Evolutionary conservation across 2,113 vertebrate genomes (phyloP), one percentile per base, ranked within the genome.

Genomic region (Phalacrocorax brasilianus): DNA sequence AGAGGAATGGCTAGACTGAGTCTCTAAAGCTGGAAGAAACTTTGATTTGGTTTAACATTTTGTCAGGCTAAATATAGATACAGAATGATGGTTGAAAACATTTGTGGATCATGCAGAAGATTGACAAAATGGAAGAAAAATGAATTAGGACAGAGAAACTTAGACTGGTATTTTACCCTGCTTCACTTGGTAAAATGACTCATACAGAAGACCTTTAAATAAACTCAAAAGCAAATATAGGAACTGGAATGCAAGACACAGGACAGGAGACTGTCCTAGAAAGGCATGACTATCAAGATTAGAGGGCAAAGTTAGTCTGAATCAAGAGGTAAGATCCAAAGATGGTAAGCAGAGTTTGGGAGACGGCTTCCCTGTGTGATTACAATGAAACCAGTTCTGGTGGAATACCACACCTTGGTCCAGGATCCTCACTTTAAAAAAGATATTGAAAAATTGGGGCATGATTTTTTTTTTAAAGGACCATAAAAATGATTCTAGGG

Each of bases 301-400:
- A 62, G 30, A 73, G 4, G 23, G 15, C 22, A 89, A 71, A 71
- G 16, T 49, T 66, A 70, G 14, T 17, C 23, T 59, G n/a, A 91
- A 73, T 71, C 9, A 42, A 66, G 63, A 62, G 2, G 10, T 53
- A 74, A 83, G 38, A 40, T 49, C 30, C 3, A 40, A 67, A 90
- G 47, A 18, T 21, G 1, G 0, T 30, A 28, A 85, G 11, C 7
- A 80, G 35, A 8, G 4, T 2, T 19, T 45, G 24, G 32, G 12
- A 87, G 10, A 12, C 20, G 19, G 22, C 7, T 59, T 61, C 44
- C 8, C 4, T 38, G 9, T 21, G 27, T 19, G 23, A 65, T 67
- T 83, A 22, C 28, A 24, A 2, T 23, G 11, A 63, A 5, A 72
- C 4, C 47, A 35, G 11, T 56, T 63, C 17, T 63, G 35, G 18